phyloP scores from a whole-genome alignment of 2,797 vertebrate species.

The Poecilia velifera region DNA sequence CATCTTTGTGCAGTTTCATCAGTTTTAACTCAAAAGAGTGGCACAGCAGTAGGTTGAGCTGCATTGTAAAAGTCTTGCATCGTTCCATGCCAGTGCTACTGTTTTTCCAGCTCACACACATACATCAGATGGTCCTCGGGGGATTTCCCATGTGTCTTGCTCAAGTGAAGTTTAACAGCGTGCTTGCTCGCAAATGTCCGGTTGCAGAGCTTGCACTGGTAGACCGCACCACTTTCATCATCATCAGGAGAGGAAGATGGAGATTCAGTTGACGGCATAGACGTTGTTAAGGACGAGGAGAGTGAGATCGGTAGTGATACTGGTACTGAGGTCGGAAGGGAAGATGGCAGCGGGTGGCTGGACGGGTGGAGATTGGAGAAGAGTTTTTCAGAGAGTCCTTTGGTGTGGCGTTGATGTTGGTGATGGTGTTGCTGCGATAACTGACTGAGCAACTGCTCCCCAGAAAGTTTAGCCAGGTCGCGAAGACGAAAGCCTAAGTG shows the following conservation, averaged over 20 bases:
- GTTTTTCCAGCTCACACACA: constrained; percentile 95
- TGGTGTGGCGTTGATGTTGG: constrained; percentile 81
- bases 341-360: constrained; percentile 78
- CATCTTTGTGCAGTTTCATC: constrained; percentile 89
- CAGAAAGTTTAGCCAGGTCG: constrained; percentile 95
- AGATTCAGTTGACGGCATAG: constrained; percentile 72
- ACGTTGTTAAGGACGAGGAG: constrained; percentile 76
- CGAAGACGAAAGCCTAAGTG: constrained; percentile 97
- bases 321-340: constrained; percentile 81
- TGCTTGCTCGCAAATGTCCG: constrained; percentile 99
- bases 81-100: constrained; percentile 86
- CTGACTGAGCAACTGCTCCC: constrained; percentile 93
- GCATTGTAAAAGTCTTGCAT: constrained; percentile 72
- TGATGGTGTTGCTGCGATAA: constrained; percentile 83
- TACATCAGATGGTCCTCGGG: constrained; percentile 99
- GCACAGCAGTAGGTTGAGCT: constrained; percentile 62
- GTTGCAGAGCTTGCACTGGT: constrained; percentile 99
- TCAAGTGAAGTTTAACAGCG: constrained; percentile 98
- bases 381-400: constrained; percentile 95
- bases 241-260: constrained; percentile 89
- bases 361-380: constrained; percentile 79
- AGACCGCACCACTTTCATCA: constrained; percentile 86
- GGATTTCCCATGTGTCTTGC: constrained; percentile 98
- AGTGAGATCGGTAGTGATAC: constrained; percentile 76
- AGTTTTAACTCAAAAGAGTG: constrained; percentile 64